Evolutionary conservation across 2,888 invertebrate genomes (phyloP).

Genomic region (Argynnis bischoffii): DNA sequence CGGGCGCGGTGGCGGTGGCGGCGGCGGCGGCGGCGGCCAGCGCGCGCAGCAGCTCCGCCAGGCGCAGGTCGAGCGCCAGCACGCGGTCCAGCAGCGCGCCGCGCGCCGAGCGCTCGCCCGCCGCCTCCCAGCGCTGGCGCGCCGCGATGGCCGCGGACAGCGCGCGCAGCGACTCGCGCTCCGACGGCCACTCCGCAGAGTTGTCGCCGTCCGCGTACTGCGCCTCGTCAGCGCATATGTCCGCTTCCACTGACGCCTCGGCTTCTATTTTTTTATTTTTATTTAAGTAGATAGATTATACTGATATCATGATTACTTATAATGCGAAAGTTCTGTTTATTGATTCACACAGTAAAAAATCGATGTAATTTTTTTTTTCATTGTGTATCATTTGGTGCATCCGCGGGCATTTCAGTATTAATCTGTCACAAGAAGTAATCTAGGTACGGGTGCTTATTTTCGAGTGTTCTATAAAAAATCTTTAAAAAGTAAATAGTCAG

Average conservation of each 20-base stretch:
- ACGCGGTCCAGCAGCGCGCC: slow-evolving; percentile 59
- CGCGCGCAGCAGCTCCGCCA: slow-evolving; percentile 88
- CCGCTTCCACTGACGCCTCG: slow-evolving; percentile 13
- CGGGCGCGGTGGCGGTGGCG: slow-evolving; percentile 64
- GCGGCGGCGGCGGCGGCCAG: slow-evolving; percentile 87
- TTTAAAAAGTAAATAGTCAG: too few species aligned
- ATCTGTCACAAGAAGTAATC: too few species aligned
- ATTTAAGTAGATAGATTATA: not conserved
- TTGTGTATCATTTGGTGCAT: too few species aligned
- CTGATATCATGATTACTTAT: not conserved
- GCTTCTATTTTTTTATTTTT: slow-evolving; percentile 15
- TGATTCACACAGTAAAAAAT: too few species aligned
- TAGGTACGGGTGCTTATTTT: too few species aligned
- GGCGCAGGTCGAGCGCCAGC: slow-evolving; percentile 83
- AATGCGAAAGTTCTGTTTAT: not conserved
- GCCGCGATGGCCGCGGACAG: slow-evolving; percentile 89
- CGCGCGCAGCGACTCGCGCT: slow-evolving; percentile 88
- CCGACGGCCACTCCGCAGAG: slow-evolving; percentile 64
- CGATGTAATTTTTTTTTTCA: too few species aligned
- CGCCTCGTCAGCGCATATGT: slow-evolving; percentile 17
- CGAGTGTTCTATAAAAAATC: too few species aligned
- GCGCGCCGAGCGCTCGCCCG: slow-evolving; percentile 74
- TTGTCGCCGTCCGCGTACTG: slow-evolving; percentile 34
- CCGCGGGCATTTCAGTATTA: too few species aligned
- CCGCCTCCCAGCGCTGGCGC: slow-evolving; percentile 86